Base-by-base conservation (phyloP, 2,113 vertebrate genomes). In the Clarias gariepinus region DNA sequence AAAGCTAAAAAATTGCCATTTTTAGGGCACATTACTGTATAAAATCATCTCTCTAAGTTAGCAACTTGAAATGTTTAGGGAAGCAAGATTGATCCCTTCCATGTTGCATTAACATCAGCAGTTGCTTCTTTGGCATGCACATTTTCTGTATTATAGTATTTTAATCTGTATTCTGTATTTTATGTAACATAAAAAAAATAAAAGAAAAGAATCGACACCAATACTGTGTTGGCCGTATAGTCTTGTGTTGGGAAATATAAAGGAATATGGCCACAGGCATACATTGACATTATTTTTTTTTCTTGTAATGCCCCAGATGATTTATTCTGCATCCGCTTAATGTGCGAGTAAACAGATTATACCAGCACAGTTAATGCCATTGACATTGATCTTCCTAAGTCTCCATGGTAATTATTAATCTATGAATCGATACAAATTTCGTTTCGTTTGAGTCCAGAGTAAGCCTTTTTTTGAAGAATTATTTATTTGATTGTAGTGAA, bases 321-420 rank as follows among this genome's bases (percentile, higher is more conserved):
- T 92, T 91, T 85, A 88, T 77, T 85, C 66, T 33, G 60, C 74
- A 83, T 89, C 76, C 52, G 89, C 87, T 88, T 92, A 91, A 92
- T 87, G 88, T 82, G 81, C 36, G 83, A 91, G 90, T 93, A 93
- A 93, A 92, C 87, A 53, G 90, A 93, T 95, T 92, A 94, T 87
- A 85, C 89, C 64, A 76, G 90, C 87, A 30, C 55, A 87, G 88
- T 91, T 93, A 93, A 95, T 92, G 88, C 90, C 92, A 91, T 93
- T 93, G 91, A 90, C 91, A 95, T 93, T 83, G 93, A 94, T 93
- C 91, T 88, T 83, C 83, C 88, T 88, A 69, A 85, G 61, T 91
- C 90, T 93, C 89, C 90, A 92, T 93, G 93, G 92, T 94, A 93
- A 95, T 94, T 90, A 81, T 87, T 88, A 91, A 91, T 93, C 94